Conservation (phyloP, 2,113 vertebrate genomes). For the Triplophysa siluroides region DNA sequence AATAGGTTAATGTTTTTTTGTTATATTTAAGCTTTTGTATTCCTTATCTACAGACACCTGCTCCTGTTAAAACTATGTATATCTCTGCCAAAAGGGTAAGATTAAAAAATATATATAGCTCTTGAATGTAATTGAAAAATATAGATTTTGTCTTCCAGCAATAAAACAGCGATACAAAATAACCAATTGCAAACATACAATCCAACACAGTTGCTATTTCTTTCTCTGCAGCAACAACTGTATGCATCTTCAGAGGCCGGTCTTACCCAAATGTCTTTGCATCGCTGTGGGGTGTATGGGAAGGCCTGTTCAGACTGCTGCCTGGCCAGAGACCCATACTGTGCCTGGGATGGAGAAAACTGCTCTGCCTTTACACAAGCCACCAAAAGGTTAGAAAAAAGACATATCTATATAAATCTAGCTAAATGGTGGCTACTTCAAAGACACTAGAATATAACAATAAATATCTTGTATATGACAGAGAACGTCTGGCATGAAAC, state of each 20-base stretch:
- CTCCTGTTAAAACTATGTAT: slow-evolving; percentile 80
- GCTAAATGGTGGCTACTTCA: no score
- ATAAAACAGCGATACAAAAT: background rate
- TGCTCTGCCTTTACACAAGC: slow-evolving; percentile 81
- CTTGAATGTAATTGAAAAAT: background rate
- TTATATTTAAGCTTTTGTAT: background rate
- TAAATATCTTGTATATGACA: no score
- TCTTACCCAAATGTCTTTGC: slow-evolving; percentile 81
- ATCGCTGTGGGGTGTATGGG: slow-evolving; percentile 80
- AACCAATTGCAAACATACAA: no score
- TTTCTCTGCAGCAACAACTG: slow-evolving; percentile 79
- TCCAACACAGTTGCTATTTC: background rate
- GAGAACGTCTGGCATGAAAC: no score
- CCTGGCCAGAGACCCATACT: slow-evolving; percentile 83
- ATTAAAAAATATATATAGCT: no score
- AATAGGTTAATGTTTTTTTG: background rate
- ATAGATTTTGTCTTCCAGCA: background rate
- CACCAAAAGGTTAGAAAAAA: slow-evolving; percentile 70
- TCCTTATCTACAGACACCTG: slow-evolving; percentile 67
- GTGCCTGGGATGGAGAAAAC: slow-evolving; percentile 82
- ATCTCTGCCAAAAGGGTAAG: slow-evolving; percentile 84
- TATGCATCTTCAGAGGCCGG: slow-evolving; percentile 82
- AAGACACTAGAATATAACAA: no score
- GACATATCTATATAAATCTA: background rate
- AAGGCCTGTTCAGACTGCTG: slow-evolving; percentile 85